Conservation (phyloP, 1,140 invertebrate genomes). For the Lepidurus packardi region DNA sequence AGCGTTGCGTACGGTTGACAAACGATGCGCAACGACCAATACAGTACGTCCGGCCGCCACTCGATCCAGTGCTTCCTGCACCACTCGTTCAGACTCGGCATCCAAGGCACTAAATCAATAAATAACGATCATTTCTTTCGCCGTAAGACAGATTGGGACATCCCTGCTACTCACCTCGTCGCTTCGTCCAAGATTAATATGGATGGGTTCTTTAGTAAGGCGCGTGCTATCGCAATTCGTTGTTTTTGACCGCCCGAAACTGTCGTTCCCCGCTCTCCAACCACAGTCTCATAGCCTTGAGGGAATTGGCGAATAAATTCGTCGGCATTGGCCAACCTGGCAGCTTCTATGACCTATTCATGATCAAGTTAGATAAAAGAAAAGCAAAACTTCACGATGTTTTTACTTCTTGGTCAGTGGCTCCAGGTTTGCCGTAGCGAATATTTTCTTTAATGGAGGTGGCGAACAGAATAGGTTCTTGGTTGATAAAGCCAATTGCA, state of each 20-base stretch:
- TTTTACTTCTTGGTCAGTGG: slow-evolving; percentile 57
- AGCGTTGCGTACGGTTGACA: slow-evolving; percentile 80
- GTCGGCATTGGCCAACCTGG: slow-evolving; percentile 82
- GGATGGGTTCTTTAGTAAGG: slow-evolving; percentile 77
- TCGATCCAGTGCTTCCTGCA: slow-evolving; percentile 73
- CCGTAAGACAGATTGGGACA: slow-evolving; percentile 30
- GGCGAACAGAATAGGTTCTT: slow-evolving; percentile 88
- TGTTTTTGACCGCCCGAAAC: slow-evolving; percentile 88
- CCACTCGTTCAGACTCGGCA: slow-evolving; percentile 78
- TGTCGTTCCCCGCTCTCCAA: slow-evolving; percentile 82
- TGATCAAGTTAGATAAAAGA: neutral
- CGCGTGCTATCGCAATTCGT: slow-evolving; percentile 81
- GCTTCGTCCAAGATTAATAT: slow-evolving; percentile 85
- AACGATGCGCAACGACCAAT: slow-evolving; percentile 78
- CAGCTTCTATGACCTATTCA: slow-evolving; percentile 59
- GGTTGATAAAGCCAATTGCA: slow-evolving; percentile 81
- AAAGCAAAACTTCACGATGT: slow-evolving; percentile 28
- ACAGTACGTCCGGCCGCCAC: slow-evolving; percentile 73
- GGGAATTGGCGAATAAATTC: slow-evolving; percentile 82
- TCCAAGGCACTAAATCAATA: slow-evolving; percentile 66
- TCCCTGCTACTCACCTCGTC: slow-evolving; percentile 58
- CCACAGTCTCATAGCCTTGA: slow-evolving; percentile 73
- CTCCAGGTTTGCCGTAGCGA: slow-evolving; percentile 66
- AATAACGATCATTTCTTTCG: slow-evolving; percentile 39
- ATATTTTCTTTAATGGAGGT: slow-evolving; percentile 91